These are phyloP conservation scores for Barypeithes pellucidus DNA, from an alignment of 2,888 invertebrate species.

Conservation along the genomic window DNA sequence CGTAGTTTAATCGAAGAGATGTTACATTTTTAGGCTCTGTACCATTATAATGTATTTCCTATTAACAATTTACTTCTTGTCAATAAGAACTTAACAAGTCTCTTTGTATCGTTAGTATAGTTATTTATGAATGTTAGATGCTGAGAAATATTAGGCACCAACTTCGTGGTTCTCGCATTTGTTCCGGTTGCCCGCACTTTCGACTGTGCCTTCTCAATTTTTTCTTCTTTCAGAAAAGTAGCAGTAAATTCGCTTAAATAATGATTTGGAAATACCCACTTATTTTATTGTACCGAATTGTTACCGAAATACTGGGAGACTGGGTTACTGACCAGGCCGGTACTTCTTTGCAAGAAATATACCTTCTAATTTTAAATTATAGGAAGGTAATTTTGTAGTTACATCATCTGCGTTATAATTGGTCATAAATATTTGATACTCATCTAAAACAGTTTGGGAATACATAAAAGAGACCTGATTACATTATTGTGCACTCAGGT, in stretches of 20 bases:
- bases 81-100: too few species aligned
- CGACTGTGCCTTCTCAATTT: not conserved
- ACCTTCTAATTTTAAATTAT: not conserved
- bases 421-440: too few species aligned
- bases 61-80: too few species aligned
- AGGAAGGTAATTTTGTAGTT: not conserved
- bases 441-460: too few species aligned
- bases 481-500: too few species aligned
- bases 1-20: too few species aligned
- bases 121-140: not conserved
- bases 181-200: conserved; percentile 16
- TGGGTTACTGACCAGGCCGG: conserved; percentile 3
- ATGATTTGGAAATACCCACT: conserved; percentile 19
- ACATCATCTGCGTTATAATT: not conserved
- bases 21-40: too few species aligned
- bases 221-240: conserved; percentile 4
- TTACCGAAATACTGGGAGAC: conserved; percentile 2
- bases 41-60: too few species aligned
- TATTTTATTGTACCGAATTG: conserved; percentile 12
- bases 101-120: not conserved
- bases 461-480: too few species aligned
- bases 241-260: conserved; percentile 11
- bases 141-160: not conserved
- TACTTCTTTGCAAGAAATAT: not conserved
- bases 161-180: conserved; percentile 7